A percentile compares a stretch with the other conserved stretches of the same genome.
phyloP scores from a whole-genome alignment of 1,140 invertebrate genomes.

The Calosoma granatense region DNA sequence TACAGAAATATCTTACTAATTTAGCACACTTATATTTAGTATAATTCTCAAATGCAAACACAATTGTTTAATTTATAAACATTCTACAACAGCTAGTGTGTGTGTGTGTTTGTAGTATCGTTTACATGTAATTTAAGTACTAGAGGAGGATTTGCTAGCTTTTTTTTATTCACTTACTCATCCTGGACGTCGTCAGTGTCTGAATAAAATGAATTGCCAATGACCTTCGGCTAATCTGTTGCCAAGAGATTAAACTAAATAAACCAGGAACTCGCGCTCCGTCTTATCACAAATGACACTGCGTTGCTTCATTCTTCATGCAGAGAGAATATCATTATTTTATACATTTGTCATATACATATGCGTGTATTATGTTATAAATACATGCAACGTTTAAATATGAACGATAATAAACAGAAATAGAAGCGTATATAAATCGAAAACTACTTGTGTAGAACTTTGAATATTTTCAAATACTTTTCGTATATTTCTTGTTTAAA shows the following conservation, averaged over 20 bases:
- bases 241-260: slow-evolving; percentile 4
- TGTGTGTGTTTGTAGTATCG: too few relatives aligned
- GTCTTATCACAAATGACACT: slow-evolving; percentile 3
- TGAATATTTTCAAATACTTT: not conserved
- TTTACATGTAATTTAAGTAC: too few relatives aligned
- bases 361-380: not conserved
- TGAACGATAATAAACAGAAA: not conserved
- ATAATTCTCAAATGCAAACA: too few relatives aligned
- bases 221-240: slow-evolving; percentile 3
- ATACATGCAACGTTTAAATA: not conserved
- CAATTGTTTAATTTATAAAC: too few relatives aligned
- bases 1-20: too few relatives aligned
- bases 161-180: too few relatives aligned
- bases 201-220: not conserved
- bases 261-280: not conserved
- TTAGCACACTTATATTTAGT: too few relatives aligned
- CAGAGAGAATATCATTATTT: not conserved
- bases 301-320: not conserved
- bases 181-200: not conserved
- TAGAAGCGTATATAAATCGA: not conserved
- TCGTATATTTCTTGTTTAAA: too few relatives aligned
- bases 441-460: not conserved
- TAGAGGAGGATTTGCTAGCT: too few relatives aligned
- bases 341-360: not conserved
- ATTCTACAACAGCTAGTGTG: too few relatives aligned